These are phyloP conservation scores for Lycocorax pyrrhopterus DNA, from an alignment of 2,113 vertebrate species.

Conservation along the genomic window DNA sequence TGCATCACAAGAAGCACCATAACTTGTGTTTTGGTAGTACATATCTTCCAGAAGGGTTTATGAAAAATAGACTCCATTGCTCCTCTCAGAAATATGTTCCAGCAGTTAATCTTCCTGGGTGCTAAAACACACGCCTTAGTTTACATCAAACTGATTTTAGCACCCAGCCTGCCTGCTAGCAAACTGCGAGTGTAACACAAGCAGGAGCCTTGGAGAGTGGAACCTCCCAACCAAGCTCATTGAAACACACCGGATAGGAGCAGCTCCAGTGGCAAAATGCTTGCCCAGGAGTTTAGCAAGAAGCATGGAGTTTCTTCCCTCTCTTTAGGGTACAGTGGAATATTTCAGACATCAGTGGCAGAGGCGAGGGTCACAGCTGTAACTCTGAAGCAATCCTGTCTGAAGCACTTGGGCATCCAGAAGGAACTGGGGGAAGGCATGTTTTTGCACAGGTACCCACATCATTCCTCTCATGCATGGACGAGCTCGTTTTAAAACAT, in stretches of 20 bases:
- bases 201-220: neutral
- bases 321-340: neutral
- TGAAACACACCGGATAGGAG: neutral
- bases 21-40: neutral
- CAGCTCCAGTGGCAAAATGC: neutral
- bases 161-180: neutral
- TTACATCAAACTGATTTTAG: neutral
- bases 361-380: neutral
- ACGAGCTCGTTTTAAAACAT: neutral
- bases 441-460: neutral
- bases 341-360: neutral
- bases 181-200: neutral
- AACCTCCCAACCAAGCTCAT: neutral
- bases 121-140: neutral
- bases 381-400: neutral
- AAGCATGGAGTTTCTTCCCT: neutral
- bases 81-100: neutral
- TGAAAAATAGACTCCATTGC: neutral
- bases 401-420: neutral
- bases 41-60: neutral
- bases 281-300: neutral
- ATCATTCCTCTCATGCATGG: neutral
- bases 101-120: neutral
- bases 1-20: neutral
- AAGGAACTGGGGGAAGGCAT: neutral